Percentiles rank a stretch among this genome's conserved stretches.
Conservation (phyloP, 2,888 invertebrate species). For the Ephialtes manifestator region DNA sequence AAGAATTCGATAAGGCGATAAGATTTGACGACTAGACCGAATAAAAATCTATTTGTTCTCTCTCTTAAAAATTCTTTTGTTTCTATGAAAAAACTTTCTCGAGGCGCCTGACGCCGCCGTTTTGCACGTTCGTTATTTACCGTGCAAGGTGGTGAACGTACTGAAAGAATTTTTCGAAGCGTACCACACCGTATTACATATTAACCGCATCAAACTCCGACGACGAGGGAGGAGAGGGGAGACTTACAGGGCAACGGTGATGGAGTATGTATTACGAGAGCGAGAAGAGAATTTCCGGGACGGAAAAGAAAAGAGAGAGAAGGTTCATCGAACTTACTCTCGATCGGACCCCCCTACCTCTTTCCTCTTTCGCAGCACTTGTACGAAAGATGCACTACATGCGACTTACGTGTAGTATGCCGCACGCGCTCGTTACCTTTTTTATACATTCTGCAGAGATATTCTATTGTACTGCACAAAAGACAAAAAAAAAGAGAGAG, state of each 20-base stretch:
- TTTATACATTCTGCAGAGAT: background rate
- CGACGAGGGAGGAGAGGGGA: background rate
- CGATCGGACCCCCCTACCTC: background rate
- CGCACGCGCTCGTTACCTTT: background rate
- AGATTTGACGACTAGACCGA: background rate
- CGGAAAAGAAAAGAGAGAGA: conserved; percentile 47
- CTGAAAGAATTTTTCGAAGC: conserved; percentile 31
- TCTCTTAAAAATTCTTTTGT: background rate
- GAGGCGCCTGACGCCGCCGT: too few relatives aligned
- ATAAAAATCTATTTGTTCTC: background rate
- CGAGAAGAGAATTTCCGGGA: conserved; percentile 45
- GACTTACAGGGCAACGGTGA: conserved; percentile 1
- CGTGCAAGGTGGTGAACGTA: conserved; percentile 3
- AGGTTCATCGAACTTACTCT: conserved; percentile 54
- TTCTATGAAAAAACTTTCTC: background rate
- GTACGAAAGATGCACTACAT: conserved; percentile 2
- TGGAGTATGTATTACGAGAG: conserved; percentile 53
- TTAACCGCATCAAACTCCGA: conserved; percentile 12
- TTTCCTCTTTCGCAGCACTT: background rate
- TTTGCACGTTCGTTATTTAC: conserved; percentile 1
- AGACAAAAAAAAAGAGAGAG: too few relatives aligned
- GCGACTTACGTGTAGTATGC: background rate
- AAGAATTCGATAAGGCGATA: background rate
- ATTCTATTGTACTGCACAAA: background rate
- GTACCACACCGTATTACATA: conserved; percentile 29